Base-by-base conservation (phyloP, 2,113 vertebrate species). In the Corythaixoides concolor region DNA sequence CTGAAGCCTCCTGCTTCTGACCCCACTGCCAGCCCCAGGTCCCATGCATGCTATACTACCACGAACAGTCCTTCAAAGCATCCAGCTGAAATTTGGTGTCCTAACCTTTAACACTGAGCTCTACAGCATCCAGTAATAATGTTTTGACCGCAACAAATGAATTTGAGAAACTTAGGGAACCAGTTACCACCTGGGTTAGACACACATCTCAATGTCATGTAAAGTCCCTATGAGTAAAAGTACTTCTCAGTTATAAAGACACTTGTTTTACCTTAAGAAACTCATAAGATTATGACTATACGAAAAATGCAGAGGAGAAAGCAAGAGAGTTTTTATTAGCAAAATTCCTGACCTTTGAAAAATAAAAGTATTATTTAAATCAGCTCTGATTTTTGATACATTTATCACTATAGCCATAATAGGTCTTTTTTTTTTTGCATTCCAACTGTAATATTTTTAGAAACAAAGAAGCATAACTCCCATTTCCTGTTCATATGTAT, bases 401-500 rank as follows among this genome's bases (percentile, higher is more conserved):
- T 82, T 66, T 78, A 85, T 47, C 52, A 77, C 17, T 35, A 74
- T 18, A 88, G 49, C 80, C 92, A 88, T 88, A 95, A 89, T 62
- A 86, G 49, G 83, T 64, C 11, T 16, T 27, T 15, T 91, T 15
- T 91, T 88, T 88, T 87, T 77, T 81, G 52, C 90, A 82, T 76
- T 89, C 69, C 73, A 85, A 45, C 6, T 21, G 47, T 52, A 79
- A 2, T 84, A 93, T 90, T 96, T 95, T 93, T 95, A 89, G 95
- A 89, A 95, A 85, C 81, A 91, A 90, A 95, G 32, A 62, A 23
- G 28, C 91, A 30, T 69, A 85, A 88, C 91, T 96, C 96, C 91
- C 92, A 97, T 88, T 97, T 97, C 95, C 95, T 92, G 89, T 28
- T 95, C 60, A 68, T 41, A 45, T 28, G 19, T 35, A 56, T 15